Percentiles rank a stretch among this genome's conserved stretches.
Evolutionary conservation across 2,113 vertebrate genomes (phyloP).

Genomic region (Amia ocellicauda): DNA sequence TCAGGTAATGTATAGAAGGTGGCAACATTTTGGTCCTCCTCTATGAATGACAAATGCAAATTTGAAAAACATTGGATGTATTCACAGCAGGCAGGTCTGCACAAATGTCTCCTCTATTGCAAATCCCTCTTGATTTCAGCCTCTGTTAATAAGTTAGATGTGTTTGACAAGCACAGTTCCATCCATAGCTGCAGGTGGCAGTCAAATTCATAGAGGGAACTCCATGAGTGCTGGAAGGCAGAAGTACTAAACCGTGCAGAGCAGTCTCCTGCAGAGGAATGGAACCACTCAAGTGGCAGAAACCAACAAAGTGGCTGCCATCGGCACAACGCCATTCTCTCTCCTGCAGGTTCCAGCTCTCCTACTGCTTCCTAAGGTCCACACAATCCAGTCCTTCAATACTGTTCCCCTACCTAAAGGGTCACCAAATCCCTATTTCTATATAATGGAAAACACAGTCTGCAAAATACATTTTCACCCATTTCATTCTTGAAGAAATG

Average conservation of each 20-base stretch:
- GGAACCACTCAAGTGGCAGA: conserved; percentile 44
- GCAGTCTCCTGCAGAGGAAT: conserved; percentile 8
- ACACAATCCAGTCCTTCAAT: not conserved
- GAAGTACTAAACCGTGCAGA: conserved; percentile 20
- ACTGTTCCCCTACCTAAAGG: too few species aligned
- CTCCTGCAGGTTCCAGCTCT: not conserved
- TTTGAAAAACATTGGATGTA: conserved; percentile 27
- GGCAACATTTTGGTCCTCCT: conserved; percentile 38
- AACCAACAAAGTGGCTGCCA: conserved; percentile 37
- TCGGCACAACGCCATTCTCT: conserved; percentile 45
- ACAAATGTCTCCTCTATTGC: conserved; percentile 8
- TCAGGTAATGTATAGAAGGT: conserved; percentile 52
- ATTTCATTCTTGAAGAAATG: too few species aligned
- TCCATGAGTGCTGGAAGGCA: not conserved
- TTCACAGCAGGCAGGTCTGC: conserved; percentile 19
- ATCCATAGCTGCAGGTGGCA: conserved; percentile 24
- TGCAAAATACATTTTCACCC: too few species aligned
- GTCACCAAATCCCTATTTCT: too few species aligned
- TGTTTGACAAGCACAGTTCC: conserved; percentile 22
- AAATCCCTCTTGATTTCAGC: conserved; percentile 21
- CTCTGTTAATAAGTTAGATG: conserved; percentile 17
- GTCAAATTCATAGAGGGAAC: not conserved
- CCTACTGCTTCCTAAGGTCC: not conserved
- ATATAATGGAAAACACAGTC: too few species aligned
- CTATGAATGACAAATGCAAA: conserved; percentile 48